These are phyloP conservation scores for Cataglyphis albicans DNA, from an alignment of 2,888 invertebrate genomes.

Conservation along the genomic window DNA sequence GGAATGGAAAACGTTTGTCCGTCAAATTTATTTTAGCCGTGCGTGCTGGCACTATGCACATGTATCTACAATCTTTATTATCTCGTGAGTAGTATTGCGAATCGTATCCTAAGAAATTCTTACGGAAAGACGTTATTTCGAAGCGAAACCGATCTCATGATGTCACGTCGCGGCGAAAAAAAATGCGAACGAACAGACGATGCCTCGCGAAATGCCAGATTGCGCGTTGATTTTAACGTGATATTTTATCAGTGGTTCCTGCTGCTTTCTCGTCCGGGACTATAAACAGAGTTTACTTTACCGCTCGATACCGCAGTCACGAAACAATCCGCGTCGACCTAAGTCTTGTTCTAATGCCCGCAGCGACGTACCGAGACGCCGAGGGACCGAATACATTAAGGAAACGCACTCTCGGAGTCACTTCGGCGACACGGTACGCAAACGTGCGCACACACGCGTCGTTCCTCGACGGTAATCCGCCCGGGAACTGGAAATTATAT, in stretches of 20 bases:
- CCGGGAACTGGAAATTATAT: constrained; percentile 75
- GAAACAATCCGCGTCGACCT: constrained; percentile 71
- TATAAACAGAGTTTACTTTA: constrained; percentile 70
- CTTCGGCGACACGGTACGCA: constrained; percentile 35
- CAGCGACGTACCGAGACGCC: constrained; percentile 68
- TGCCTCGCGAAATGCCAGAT: constrained; percentile 65
- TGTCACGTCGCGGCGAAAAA: constrained; percentile 35
- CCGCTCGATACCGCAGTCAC: constrained; percentile 61
- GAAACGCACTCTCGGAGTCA: constrained; percentile 63
- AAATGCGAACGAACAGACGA: constrained; percentile 20
- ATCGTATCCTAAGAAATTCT: constrained; percentile 18
- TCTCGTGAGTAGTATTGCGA: neutral
- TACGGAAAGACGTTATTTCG: constrained; percentile 18
- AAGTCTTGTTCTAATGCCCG: constrained; percentile 73
- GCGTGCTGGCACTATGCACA: neutral
- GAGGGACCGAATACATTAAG: constrained; percentile 70
- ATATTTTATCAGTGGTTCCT: constrained; percentile 60
- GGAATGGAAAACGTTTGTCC: constrained; percentile 19
- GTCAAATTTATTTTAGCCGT: constrained; percentile 22
- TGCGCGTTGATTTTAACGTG: constrained; percentile 52
- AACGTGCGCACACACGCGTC: constrained; percentile 50
- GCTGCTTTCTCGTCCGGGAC: constrained; percentile 38
- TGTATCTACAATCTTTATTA: constrained; percentile 29
- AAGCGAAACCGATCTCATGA: constrained; percentile 2
- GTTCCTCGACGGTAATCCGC: constrained; percentile 67